A percentile compares a stretch with the other conserved stretches of the same genome.
These are phyloP conservation scores for Gerris lacustris DNA, from an alignment of 2,888 invertebrate species.

Conservation along the genomic window DNA sequence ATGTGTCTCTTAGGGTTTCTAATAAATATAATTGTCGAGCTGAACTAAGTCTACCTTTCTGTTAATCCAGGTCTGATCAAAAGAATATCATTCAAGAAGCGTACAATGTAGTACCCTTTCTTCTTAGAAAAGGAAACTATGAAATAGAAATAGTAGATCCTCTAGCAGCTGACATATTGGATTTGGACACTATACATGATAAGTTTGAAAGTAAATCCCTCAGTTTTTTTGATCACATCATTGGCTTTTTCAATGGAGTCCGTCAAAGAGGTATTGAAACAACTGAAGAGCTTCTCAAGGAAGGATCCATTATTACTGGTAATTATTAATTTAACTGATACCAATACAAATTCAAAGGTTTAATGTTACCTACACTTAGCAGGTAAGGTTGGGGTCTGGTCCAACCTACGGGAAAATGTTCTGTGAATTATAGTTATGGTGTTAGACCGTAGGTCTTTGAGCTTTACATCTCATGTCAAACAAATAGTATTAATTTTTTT, in stretches of 20 bases:
- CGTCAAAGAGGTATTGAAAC: constrained; percentile 63
- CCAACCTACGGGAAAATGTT: too few species aligned
- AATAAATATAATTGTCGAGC: too few species aligned
- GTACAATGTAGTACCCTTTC: constrained; percentile 68
- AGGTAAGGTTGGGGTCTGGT: too few species aligned
- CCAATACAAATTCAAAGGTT: background rate
- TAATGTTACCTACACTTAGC: too few species aligned
- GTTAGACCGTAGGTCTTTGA: too few species aligned
- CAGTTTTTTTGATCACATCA: constrained; percentile 63
- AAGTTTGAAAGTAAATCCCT: constrained; percentile 66
- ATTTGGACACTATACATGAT: constrained; percentile 71
- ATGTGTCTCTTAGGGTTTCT: too few species aligned
- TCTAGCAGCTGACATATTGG: constrained; percentile 56
- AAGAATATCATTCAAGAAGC: constrained; percentile 65
- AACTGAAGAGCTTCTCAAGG: constrained; percentile 73
- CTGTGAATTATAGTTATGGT: too few species aligned
- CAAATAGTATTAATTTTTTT: too few species aligned
- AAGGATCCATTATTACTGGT: constrained; percentile 71
- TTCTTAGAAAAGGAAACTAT: constrained; percentile 47
- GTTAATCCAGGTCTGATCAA: constrained; percentile 50
- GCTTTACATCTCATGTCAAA: too few species aligned
- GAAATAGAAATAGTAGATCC: constrained; percentile 65
- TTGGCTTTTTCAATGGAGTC: constrained; percentile 61
- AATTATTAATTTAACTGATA: constrained; percentile 26
- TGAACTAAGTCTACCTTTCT: background rate